Conservation (phyloP, 2,797 vertebrate genomes). For the Alosa sapidissima region DNA sequence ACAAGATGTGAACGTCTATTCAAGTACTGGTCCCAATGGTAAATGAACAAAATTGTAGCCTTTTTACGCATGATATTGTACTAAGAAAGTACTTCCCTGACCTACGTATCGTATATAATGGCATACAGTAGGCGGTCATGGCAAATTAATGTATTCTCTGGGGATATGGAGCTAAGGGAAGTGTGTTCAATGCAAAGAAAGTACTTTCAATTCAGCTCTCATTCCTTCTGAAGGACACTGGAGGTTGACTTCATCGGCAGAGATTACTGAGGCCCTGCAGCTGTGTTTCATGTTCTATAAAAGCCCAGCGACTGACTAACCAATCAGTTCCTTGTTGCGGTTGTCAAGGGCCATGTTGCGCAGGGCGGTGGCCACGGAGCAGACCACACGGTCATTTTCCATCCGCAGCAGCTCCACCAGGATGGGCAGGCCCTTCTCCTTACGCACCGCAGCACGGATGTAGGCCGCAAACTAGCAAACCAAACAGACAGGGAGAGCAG, state of each 20-base stretch:
- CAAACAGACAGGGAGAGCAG: slow-evolving; percentile 5
- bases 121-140: too few relatives aligned
- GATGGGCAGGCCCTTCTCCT: slow-evolving; percentile 96
- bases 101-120: too few relatives aligned
- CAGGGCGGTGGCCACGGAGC: slow-evolving; percentile 92
- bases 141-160: too few relatives aligned
- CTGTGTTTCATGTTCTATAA: not conserved
- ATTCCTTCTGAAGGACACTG: not conserved
- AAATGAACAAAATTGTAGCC: not conserved
- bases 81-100: too few relatives aligned
- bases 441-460: slow-evolving; percentile 92
- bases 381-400: slow-evolving; percentile 97
- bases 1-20: not conserved
- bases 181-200: too few relatives aligned
- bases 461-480: slow-evolving; percentile 88
- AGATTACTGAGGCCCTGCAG: not conserved
- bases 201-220: too few relatives aligned
- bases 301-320: slow-evolving; percentile 65
- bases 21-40: not conserved
- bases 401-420: slow-evolving; percentile 97
- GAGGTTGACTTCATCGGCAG: not conserved
- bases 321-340: slow-evolving; percentile 97
- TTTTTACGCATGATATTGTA: not conserved
- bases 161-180: too few relatives aligned
- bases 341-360: slow-evolving; percentile 95